Base-by-base conservation (phyloP, 1,140 invertebrate genomes). In the Gryon sp. region DNA sequence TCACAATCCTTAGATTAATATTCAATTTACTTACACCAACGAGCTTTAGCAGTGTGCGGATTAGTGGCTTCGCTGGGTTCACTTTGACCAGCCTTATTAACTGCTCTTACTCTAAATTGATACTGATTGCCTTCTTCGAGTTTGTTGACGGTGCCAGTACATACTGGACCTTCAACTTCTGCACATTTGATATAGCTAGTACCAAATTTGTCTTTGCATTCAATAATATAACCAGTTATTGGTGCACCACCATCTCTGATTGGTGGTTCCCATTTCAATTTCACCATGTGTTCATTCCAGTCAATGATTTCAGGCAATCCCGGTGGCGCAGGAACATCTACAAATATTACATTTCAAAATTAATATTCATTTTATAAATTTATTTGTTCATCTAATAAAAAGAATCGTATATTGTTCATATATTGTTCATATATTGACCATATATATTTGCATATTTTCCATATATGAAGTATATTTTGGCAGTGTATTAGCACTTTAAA, bases 241-340 rank as follows among this genome's bases (percentile, higher is more conserved):
- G 97, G 96, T 30, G 98, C 95, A 7, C 98, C 98, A 24, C 98
- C 98, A 90, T 99, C 98, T 80, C 95, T 91, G 62, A 96, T 92
- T 11, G 98, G 98, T 50, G 93, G 93, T 76, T 99, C 97, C 98
- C 98, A 99, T 83, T 97, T 97, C 0, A 99, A 90, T 86, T 97
- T 95, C 0, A 96, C 97, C 76, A 94, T 95, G 82, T 96, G 95
- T 83, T 97, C 95, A 83, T 98, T 95, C 92, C 95, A 99, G 84
- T 98, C 97, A 55, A 94, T 91, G 57, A 99, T 95, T 85, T 98
- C 96, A 8, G 98, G 96, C 20, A 98, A 89, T 34, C 95, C 96
- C 66, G 98, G 98, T 24, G 96, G 91, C 20, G 94, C 93, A 20
- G 97, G 95, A 32, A 93, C 90, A 88, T 98, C 93, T 93, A 9